Base-by-base conservation (phyloP, 1,140 invertebrate genomes). In the Pogonognathellus flavescens region DNA sequence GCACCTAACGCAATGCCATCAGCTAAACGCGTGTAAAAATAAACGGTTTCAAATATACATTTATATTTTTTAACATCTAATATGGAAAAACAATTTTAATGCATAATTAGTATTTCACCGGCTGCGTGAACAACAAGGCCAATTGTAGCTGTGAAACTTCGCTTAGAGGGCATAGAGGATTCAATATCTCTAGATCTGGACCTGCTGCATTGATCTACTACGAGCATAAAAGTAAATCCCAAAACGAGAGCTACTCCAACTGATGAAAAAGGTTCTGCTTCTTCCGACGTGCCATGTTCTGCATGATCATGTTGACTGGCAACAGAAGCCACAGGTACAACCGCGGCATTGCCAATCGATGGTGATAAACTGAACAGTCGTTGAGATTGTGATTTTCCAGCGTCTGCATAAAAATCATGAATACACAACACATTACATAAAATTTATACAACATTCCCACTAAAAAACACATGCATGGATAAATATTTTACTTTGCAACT, bases 61-160 rank as follows among this genome's bases (percentile, higher is more conserved):
- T 80, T 66, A 11, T 11, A 11, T 11, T 16, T 16, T 66, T 16
- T 11, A 16, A 50, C n/a, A 31, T 10, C 4, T 49, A 22, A 81
- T 13, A 76, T 14, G 20, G 8, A 85, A 84, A 60, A 53, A 82
- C 53, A 13, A 66, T 16, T 70, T 81, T 60, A 50, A 83, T 59
- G 57, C 13, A 57, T 49, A 5, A 41, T 41, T 50, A n/a, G n/a
- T 22, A 18, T 55, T 89, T 89, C 86, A 95, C 94, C 94, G 88
- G 97, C 97, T 13, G 98, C 97, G 92, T 99, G 98, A 1, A 99
- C 98, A 8, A 99, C 97, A 6, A 99, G 92, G 5, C 98, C 98
- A 10, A 99, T 91, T 7, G 98, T 99, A 11, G 98, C 97, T 9
- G 97, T 98, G 57, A 97, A 93, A 89, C 92, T 96, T 94, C 90